Base-by-base conservation (phyloP, 2,888 invertebrate genomes). In the Pantelozetes paolii region DNA sequence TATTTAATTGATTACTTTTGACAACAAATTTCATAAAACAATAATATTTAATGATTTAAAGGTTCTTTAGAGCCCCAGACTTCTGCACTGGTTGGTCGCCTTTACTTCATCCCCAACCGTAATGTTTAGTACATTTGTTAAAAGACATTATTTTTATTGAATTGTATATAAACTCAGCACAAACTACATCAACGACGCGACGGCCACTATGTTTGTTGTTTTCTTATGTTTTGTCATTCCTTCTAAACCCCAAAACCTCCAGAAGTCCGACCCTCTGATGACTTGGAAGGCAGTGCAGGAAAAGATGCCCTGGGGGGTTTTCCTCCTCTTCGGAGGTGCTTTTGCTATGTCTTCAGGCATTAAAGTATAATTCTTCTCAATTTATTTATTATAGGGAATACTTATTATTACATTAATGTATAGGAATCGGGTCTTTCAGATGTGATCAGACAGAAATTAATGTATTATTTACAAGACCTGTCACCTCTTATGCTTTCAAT, bases 311-410 rank as follows among this genome's bases (percentile, higher is more conserved):
- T 95, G 94, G 94, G 92, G 93, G 57, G 86, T 94, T 6, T 86
- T 94, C 26, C 88, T 94, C 79, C 85, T 94, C 69, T 85, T 94
- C 70, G 92, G 88, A 86, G 94, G 94, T 40, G 94, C 94, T 0
- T 94, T 94, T 82, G 94, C 94, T 0, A 85, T 95, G 76, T 93
- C 94, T 0, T 90, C 91, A 77, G 94, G 91, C 76, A 90, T 91
- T 78, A 88, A 77, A 71, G 77, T 76, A 20, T 54, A 71, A 15
- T n/a, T n/a, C n/a, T n/a, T n/a, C n/a, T n/a, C n/a, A n/a, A n/a
- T 11, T 45, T 45, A 9, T 45, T 45, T 36, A 9, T 36, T 36
- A 36, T 8, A 89, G 23, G 23, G 23, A 20, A 13, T 54, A 13
- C 3, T 64, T 59, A 30, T 26, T n/a, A 64, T 32, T 36, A 36